phyloP scores from a whole-genome alignment of 2,888 invertebrate species.

The Mythimna pallens region DNA sequence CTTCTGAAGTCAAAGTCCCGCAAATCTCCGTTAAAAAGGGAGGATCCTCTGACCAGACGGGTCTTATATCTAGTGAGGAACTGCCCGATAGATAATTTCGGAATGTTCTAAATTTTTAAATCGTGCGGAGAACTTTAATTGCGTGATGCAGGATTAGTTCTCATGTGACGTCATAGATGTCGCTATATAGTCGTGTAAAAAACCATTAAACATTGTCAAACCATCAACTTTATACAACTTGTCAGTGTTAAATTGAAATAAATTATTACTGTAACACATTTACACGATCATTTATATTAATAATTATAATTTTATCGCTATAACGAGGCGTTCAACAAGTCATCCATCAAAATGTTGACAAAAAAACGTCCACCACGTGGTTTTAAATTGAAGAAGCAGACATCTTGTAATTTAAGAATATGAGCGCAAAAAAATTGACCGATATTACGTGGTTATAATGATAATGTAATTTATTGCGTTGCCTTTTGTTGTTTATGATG shows the following conservation, averaged over 20 bases:
- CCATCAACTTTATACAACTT: neutral
- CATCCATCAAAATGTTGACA: conserved; percentile 49
- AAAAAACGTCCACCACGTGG: conserved; percentile 37
- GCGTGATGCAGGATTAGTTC: too few species aligned
- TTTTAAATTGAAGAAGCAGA: conserved; percentile 41
- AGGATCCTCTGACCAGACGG: too few species aligned
- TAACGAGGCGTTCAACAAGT: conserved; percentile 44
- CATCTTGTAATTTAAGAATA: conserved; percentile 28
- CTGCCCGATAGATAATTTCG: too few species aligned
- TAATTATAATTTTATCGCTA: conserved; percentile 31
- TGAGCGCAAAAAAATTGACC: conserved; percentile 20
- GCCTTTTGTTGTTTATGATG: neutral
- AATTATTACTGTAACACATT: conserved; percentile 13
- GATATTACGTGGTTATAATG: neutral
- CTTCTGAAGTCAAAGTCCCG: too few species aligned
- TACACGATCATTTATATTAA: conserved; percentile 31
- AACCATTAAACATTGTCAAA: neutral
- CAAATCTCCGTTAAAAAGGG: too few species aligned
- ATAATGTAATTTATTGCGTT: neutral
- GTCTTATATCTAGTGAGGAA: too few species aligned
- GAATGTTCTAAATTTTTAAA: too few species aligned
- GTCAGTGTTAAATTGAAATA: conserved; percentile 28
- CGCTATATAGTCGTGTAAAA: neutral
- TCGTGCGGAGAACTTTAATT: too few species aligned
- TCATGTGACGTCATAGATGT: too few species aligned